Evolutionary conservation across 2,797 vertebrate species (phyloP).

Genomic region (Tiaroga cobitis): DNA sequence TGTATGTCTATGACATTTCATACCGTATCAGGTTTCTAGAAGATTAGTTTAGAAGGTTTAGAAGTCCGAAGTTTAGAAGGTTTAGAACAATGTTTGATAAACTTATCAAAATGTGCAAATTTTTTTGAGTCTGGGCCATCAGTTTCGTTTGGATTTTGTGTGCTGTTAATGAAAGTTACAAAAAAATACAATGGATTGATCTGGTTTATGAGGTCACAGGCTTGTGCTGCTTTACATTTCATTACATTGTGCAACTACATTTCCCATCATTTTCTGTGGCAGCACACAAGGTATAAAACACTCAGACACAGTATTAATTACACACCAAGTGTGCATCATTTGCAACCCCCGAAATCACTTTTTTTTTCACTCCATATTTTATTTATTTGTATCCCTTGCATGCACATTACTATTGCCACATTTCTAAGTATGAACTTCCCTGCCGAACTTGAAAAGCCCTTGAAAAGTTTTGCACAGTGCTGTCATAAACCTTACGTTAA

Average conservation of each 20-base stretch:
- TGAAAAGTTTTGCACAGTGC: neutral
- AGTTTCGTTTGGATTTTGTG: neutral
- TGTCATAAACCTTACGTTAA: neutral
- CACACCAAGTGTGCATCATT: neutral
- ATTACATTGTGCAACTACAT: neutral
- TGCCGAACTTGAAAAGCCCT: neutral
- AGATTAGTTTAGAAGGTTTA: neutral
- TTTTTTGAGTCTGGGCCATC: neutral
- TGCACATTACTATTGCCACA: neutral
- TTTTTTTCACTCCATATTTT: neutral
- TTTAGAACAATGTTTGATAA: neutral
- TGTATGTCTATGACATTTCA: neutral
- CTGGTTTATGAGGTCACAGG: neutral
- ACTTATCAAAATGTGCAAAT: neutral
- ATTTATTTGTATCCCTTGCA: neutral
- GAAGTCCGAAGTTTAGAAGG: neutral
- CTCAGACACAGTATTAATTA: neutral
- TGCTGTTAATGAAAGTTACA: neutral
- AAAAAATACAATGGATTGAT: neutral
- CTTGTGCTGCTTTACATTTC: neutral
- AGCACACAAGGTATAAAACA: neutral
- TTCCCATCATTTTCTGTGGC: neutral
- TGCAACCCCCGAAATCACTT: neutral
- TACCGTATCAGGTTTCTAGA: neutral
- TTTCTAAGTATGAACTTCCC: neutral